Conservation (phyloP, 2,888 invertebrate genomes). For the Idaea dimidiata region DNA sequence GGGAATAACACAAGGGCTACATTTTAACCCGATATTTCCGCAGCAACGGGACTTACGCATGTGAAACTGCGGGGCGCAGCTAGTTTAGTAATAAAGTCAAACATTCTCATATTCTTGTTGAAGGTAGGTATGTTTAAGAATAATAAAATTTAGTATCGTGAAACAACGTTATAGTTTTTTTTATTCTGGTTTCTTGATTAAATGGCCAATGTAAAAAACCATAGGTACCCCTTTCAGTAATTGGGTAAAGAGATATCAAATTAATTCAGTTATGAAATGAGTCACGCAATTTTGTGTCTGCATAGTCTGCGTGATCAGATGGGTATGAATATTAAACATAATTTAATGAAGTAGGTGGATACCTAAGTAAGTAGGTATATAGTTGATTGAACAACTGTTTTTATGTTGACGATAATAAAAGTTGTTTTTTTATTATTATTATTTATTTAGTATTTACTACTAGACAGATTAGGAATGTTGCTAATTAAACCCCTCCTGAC, state of each 20-base stretch:
- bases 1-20: too few species aligned
- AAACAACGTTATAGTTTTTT: conserved; percentile 4
- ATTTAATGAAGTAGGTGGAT: conserved; percentile 33
- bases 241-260: conserved; percentile 16
- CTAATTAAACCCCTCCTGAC: too few species aligned
- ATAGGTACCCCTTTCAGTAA: too few species aligned
- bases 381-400: conserved; percentile 57
- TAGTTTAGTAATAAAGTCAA: too few species aligned
- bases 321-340: conserved; percentile 41
- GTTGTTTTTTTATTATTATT: neutral
- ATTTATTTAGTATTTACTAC: neutral
- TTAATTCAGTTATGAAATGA: conserved; percentile 30
- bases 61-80: too few species aligned
- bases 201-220: neutral
- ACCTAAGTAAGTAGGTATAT: conserved; percentile 2
- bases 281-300: conserved; percentile 38
- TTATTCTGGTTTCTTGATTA: neutral
- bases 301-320: conserved; percentile 35
- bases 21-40: too few species aligned
- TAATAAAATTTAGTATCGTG: conserved; percentile 6
- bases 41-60: too few species aligned
- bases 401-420: neutral
- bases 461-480: too few species aligned
- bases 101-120: neutral
- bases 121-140: neutral